Evolutionary conservation across 37 sponge, comb jelly and placozoan genomes (phyloP), one percentile per base, ranked within the genome.

Genomic region (Aphrocallistes beatrix): DNA sequence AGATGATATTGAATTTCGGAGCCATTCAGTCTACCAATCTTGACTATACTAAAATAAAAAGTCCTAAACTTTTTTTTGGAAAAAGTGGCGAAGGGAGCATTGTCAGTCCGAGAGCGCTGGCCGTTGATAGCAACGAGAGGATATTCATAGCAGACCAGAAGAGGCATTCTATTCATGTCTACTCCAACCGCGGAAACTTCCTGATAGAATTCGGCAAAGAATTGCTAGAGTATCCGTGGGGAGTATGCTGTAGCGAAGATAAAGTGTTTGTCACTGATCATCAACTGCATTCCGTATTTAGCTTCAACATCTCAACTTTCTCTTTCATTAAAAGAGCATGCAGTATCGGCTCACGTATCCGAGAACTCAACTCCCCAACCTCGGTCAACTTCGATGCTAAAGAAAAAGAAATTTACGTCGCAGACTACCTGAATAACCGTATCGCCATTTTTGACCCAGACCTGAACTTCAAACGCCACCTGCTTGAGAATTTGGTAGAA

Each of bases 261-360:
- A 60, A 60, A 30, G 10, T 60, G n/a, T 60, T 60, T 28, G 75
- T 60, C n/a, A 60, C 75, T 60, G 75, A 60, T 60, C 8, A 60
- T 3, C 10, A 60, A 30, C 3, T 19, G 75, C 75, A 60, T 60
- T 13, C 28, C 17, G 34, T 60, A 13, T 3, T 60, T 28, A 30
- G 32, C 3, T 60, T 60, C n/a, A 30, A 60, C 28, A 19, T 60
- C 10, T 32, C 34, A 3, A 60, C 10, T 30, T 60, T 60, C 75
- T 25, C 75, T 25, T 3, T 32, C 8, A 25, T 19, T 28, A 60
- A 60, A 19, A 28, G 8, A 13, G 75, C 34, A 28, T 19, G 75
- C 3, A 6, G 3, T 3, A 19, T 60, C 8, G 75, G 75, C 75
- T 19, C 34, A 30, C 75, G 75, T 60, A 28, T 25, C 25, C 28